Percentiles rank a stretch among this genome's conserved stretches.
Evolutionary conservation across 2,888 invertebrate genomes (phyloP).

Genomic region (Dioctria rufipes): DNA sequence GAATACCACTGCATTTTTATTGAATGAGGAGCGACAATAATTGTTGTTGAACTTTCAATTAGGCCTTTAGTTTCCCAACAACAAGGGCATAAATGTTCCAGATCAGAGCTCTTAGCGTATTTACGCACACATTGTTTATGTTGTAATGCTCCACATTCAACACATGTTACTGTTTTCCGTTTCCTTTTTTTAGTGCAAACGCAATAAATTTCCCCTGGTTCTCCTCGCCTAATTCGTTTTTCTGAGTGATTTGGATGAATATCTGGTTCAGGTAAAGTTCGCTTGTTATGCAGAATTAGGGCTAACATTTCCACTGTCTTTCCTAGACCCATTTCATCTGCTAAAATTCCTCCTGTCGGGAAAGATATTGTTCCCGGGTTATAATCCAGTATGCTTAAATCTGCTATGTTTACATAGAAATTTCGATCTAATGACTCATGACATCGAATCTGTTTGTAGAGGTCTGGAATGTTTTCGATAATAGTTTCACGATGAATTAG

Average conservation of each 20-base stretch:
- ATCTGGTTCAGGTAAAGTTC: conserved; percentile 53
- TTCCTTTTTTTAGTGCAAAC: conserved; percentile 67
- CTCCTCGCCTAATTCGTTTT: background rate
- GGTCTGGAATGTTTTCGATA: conserved; percentile 58
- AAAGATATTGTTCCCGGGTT: conserved; percentile 68
- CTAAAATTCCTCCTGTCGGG: conserved; percentile 80
- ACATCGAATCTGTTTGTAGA: conserved; percentile 28
- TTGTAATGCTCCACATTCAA: conserved; percentile 75
- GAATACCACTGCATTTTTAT: conserved; percentile 82
- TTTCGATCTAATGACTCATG: conserved; percentile 61
- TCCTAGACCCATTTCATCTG: conserved; percentile 88
- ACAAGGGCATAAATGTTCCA: conserved; percentile 76
- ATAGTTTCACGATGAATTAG: conserved; percentile 76
- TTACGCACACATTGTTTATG: conserved; percentile 77
- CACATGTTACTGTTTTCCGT: conserved; percentile 71
- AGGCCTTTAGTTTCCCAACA: conserved; percentile 73
- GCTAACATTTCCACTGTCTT: conserved; percentile 85
- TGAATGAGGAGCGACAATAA: conserved; percentile 80
- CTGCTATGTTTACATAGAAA: conserved; percentile 65
- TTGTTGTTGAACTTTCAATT: conserved; percentile 75
- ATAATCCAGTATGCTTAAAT: conserved; percentile 59
- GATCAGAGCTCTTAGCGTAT: conserved; percentile 63
- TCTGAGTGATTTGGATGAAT: background rate
- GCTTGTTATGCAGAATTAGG: conserved; percentile 75
- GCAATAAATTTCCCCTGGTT: conserved; percentile 63